A percentile compares a stretch with the other conserved stretches of the same genome.
Conservation (phyloP, 1,140 invertebrate genomes). For the Adelges cooleyi region DNA sequence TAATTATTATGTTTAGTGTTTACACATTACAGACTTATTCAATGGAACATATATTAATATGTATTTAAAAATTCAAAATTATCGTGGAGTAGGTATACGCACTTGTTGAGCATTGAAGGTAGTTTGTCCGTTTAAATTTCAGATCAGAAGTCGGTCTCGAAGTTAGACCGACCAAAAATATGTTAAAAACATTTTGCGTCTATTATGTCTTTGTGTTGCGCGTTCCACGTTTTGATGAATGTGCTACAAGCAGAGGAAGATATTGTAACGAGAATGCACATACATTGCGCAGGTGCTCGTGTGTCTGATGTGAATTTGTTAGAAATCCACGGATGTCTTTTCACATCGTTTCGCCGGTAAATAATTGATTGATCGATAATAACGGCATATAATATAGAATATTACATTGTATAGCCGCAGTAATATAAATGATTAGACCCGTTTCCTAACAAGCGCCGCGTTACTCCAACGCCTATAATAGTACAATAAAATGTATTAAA, state of each 20-base stretch:
- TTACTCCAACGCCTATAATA: background rate
- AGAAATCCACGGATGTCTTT: slow-evolving; percentile 9
- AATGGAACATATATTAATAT: too few species aligned
- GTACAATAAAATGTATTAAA: background rate
- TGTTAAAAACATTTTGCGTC: background rate
- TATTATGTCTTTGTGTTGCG: background rate
- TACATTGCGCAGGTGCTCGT: background rate
- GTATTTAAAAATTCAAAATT: too few species aligned
- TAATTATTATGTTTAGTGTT: too few species aligned
- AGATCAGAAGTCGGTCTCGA: too few species aligned
- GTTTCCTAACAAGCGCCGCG: background rate
- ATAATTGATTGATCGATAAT: slow-evolving; percentile 22
- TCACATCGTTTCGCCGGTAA: background rate
- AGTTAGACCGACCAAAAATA: too few species aligned
- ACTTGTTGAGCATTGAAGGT: too few species aligned
- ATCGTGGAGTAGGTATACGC: too few species aligned
- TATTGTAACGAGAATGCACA: background rate
- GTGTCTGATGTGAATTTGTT: background rate
- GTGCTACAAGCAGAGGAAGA: background rate
- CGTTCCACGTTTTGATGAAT: too few species aligned
- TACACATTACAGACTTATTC: too few species aligned
- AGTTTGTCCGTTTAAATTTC: too few species aligned
- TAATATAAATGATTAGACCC: background rate
- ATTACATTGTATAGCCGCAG: background rate
- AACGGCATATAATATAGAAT: background rate